Conservation (phyloP, 2,888 invertebrate genomes). For the Xestia xanthographa region DNA sequence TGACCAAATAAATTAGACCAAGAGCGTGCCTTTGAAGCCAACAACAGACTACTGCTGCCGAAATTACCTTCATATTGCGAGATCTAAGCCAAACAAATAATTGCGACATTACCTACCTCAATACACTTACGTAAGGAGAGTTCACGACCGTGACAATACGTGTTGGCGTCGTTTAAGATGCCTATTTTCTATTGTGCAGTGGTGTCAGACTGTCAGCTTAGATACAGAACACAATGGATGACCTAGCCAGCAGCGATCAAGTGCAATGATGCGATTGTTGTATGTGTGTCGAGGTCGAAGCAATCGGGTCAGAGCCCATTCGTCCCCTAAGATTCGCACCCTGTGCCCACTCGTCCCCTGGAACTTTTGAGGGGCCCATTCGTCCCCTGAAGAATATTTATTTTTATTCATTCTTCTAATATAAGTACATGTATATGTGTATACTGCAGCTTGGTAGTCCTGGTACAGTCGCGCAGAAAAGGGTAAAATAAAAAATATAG, state of each 20-base stretch:
- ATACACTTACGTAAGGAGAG: not conserved
- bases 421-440: too few species aligned
- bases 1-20: not conserved
- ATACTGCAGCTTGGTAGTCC: too few species aligned
- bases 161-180: slow-evolving; percentile 4
- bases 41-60: not conserved
- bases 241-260: slow-evolving; percentile 45
- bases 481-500: too few species aligned
- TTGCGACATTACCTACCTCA: slow-evolving; percentile 25
- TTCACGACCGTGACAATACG: not conserved
- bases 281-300: slow-evolving; percentile 46
- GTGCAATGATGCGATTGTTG: slow-evolving; percentile 40
- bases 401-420: too few species aligned
- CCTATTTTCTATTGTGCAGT: slow-evolving; percentile 15
- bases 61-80: not conserved
- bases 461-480: too few species aligned
- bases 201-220: slow-evolving; percentile 12
- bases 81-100: not conserved
- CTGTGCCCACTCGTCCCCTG: too few species aligned
- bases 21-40: not conserved
- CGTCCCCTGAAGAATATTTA: too few species aligned
- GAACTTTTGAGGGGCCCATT: too few species aligned
- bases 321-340: too few species aligned
- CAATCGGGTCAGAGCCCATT: too few species aligned
- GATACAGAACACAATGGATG: slow-evolving; percentile 29